Base-by-base conservation (phyloP, 2,888 invertebrate species). In the Cabera pusaria region DNA sequence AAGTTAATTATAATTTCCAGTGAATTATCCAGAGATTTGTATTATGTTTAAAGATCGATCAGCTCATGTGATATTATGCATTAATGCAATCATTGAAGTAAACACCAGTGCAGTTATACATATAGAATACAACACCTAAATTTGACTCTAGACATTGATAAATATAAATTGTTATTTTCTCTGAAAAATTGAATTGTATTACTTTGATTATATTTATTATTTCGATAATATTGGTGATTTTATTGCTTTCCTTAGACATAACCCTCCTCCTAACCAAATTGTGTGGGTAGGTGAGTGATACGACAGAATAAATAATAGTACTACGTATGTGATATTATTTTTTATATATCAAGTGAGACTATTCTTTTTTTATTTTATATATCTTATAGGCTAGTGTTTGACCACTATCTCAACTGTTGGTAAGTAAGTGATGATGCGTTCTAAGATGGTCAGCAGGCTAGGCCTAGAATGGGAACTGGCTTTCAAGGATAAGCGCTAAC, bases 151-250 rank as follows among this genome's bases (percentile, higher is more conserved):
- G 39, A 43, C 22, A 31, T 37, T 6, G 27, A 35, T 34, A 55
- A 60, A 61, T n/a, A n/a, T 43, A 58, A 56, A 63, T 66, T 71
- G 67, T 73, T 75, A 66, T 72, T 71, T 70, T 71, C 56, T 62
- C 43, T 62, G 60, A 59, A 60, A 70, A 72, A 62, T 59, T 62
- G 39, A 65, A 70, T 66, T 65, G 70, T 72, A 72, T 71, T 75
- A 70, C 70, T 70, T 72, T 71, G 61, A 77, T 71, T 79, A 78
- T 78, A 79, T 78, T 77, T 79, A 76, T 79, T 78, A 77, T 77
- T 78, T 76, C 63, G 59, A 72, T 62, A 63, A 45, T 36, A 12
- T 5, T 5, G 25, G 17, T 37, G n/a, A 20, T 57, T 58, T 65
- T 55, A 55, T 56, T 60, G 20, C 5, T 5, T 20, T 16, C 17